phyloP scores from a whole-genome alignment of 2,113 vertebrate species.

The Lipophrys pholis region DNA sequence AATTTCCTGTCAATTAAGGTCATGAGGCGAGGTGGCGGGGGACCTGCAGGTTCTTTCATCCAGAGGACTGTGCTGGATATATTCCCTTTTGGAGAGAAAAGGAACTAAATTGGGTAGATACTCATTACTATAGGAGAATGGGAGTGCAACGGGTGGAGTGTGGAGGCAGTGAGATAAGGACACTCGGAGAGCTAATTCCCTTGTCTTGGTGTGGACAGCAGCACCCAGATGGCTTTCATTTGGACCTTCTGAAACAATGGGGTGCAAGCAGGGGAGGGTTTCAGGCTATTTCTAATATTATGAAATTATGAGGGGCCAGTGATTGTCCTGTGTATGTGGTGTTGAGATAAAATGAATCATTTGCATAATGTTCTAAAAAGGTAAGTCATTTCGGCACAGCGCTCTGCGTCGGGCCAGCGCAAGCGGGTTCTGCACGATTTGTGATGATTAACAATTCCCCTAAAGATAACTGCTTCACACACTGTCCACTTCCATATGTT shows the following conservation, averaged over 20 bases:
- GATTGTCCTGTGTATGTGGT: slow-evolving; percentile 53
- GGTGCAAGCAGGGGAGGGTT: slow-evolving; percentile 32
- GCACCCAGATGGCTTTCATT: slow-evolving; percentile 79
- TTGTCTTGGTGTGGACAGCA: slow-evolving; percentile 74
- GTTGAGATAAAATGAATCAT: slow-evolving; percentile 66
- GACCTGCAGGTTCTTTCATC: slow-evolving; percentile 74
- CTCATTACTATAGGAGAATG: slow-evolving; percentile 84
- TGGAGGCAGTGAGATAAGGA: slow-evolving; percentile 83
- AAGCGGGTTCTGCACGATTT: slow-evolving; percentile 65
- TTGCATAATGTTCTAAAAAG: slow-evolving; percentile 59
- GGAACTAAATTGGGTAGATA: slow-evolving; percentile 83
- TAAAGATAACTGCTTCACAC: slow-evolving; percentile 49
- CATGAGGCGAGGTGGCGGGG: slow-evolving; percentile 64
- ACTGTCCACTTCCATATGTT: slow-evolving; percentile 58
- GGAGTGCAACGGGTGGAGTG: slow-evolving; percentile 74
- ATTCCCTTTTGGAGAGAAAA: slow-evolving; percentile 77
- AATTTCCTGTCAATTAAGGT: slow-evolving; percentile 83
- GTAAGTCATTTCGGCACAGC: slow-evolving; percentile 37
- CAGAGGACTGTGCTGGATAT: slow-evolving; percentile 74
- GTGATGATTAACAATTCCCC: slow-evolving; percentile 65
- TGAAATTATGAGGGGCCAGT: slow-evolving; percentile 30
- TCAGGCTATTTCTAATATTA: slow-evolving; percentile 60
- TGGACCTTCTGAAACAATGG: slow-evolving; percentile 78
- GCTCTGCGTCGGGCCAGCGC: slow-evolving; percentile 32
- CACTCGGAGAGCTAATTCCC: slow-evolving; percentile 82